A percentile compares a stretch with the other conserved stretches of the same genome.
Conservation (phyloP, 2,113 vertebrate genomes). For the Tinamus guttatus region DNA sequence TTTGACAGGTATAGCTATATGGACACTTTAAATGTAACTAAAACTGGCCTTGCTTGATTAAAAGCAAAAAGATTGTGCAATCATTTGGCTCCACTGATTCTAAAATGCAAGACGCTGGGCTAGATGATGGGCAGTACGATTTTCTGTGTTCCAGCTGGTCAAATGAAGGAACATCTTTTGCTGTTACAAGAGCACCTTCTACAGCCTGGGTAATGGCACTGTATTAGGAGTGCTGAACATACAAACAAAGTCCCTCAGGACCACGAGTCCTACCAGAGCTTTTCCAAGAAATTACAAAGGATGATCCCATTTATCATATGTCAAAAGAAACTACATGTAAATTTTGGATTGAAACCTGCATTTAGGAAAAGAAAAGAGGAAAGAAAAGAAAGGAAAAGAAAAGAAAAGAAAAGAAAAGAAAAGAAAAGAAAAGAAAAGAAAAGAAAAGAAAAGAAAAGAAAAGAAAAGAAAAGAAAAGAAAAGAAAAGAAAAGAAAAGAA, state of each 20-base stretch:
- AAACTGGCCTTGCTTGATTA: conserved; percentile 5
- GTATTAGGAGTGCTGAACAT: background rate
- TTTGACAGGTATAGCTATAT: background rate
- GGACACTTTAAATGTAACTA: background rate
- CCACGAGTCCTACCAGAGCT: background rate
- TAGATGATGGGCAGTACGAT: background rate
- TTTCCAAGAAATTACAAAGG: background rate
- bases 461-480: too few relatives aligned
- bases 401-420: too few relatives aligned
- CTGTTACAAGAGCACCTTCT: conserved; percentile 67
- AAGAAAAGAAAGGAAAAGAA: too few relatives aligned
- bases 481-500: too few relatives aligned
- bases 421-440: too few relatives aligned
- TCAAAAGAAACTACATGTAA: background rate
- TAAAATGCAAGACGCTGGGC: background rate
- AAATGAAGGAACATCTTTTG: background rate
- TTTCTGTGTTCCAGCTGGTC: background rate
- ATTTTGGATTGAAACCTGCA: background rate
- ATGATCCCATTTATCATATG: background rate
- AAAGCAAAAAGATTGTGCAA: conserved; percentile 53
- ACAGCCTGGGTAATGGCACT: background rate
- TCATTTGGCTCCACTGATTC: conserved; percentile 12
- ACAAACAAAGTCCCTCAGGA: background rate
- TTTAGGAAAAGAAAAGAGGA: too few relatives aligned
- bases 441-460: too few relatives aligned